A percentile compares a stretch with the other conserved stretches of the same genome.
Evolutionary conservation across 2,888 invertebrate genomes (phyloP).

Genomic region (Apodemia hepburni): DNA sequence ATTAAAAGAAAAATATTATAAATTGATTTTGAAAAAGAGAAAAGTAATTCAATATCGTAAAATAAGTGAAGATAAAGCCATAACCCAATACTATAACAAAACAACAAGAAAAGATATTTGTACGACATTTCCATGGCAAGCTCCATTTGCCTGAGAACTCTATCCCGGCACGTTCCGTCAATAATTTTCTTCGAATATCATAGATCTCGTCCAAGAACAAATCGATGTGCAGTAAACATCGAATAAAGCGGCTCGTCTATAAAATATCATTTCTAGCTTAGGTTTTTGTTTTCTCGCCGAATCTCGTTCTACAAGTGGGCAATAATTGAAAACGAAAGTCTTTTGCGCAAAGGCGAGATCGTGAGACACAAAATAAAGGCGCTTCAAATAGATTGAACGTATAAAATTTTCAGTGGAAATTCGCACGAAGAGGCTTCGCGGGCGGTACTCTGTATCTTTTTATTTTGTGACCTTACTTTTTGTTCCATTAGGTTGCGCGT

Average conservation of each 20-base stretch:
- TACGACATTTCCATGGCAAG: constrained; percentile 47
- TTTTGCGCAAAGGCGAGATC: constrained; percentile 67
- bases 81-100: constrained; percentile 1
- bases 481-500: constrained; percentile 78
- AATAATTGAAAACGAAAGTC: constrained; percentile 80
- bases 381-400: constrained; percentile 78
- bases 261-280: constrained; percentile 75
- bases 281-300: constrained; percentile 70
- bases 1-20: not conserved
- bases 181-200: constrained; percentile 75
- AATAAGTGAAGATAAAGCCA: constrained; percentile 1
- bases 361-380: constrained; percentile 74
- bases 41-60: not conserved
- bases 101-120: constrained; percentile 33
- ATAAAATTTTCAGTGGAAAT: constrained; percentile 79
- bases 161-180: constrained; percentile 72
- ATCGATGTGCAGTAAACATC: constrained; percentile 75
- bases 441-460: constrained; percentile 73
- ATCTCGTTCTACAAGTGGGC: constrained; percentile 78
- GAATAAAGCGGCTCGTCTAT: constrained; percentile 72
- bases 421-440: constrained; percentile 73
- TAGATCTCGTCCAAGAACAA: constrained; percentile 69
- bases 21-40: not conserved
- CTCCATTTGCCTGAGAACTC: constrained; percentile 46
- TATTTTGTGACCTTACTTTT: constrained; percentile 80